phyloP scores from a whole-genome alignment of 2,888 invertebrate species.

The Hydriomena furcata region DNA sequence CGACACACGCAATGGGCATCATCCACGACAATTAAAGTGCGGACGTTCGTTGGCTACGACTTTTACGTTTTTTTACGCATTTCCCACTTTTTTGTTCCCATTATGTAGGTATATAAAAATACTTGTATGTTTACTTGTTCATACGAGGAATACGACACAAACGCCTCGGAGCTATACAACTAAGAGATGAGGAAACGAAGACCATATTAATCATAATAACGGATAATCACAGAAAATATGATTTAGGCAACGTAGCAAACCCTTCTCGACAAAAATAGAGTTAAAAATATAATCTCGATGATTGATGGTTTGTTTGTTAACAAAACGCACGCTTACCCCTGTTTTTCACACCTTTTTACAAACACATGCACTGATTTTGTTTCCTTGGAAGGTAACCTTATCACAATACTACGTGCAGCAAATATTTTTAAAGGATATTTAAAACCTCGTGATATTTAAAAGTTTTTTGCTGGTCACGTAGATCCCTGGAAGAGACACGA shows the following conservation, averaged over 20 bases:
- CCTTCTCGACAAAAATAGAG: background rate
- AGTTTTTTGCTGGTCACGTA: constrained; percentile 25
- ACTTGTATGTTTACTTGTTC: background rate
- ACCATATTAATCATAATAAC: too few species aligned
- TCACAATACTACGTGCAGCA: constrained; percentile 10
- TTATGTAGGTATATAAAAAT: constrained; percentile 9
- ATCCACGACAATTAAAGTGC: constrained; percentile 29
- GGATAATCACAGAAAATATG: too few species aligned
- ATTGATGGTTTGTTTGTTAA: constrained; percentile 7
- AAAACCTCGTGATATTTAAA: background rate
- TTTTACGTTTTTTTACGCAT: constrained; percentile 28
- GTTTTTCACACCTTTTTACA: constrained; percentile 13
- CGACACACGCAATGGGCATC: constrained; percentile 43
- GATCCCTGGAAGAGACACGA: constrained; percentile 14
- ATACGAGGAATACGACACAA: background rate
- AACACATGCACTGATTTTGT: constrained; percentile 13
- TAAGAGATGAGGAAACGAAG: background rate
- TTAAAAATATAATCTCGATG: constrained; percentile 1
- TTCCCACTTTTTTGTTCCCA: constrained; percentile 12
- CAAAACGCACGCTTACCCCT: constrained; percentile 1
- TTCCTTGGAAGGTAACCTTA: constrained; percentile 12
- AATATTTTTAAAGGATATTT: constrained; percentile 28
- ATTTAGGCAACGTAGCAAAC: too few species aligned
- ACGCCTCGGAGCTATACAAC: background rate
- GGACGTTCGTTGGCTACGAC: constrained; percentile 25